Conservation (phyloP, 2,797 vertebrate species). For the Numenius phaeopus region DNA sequence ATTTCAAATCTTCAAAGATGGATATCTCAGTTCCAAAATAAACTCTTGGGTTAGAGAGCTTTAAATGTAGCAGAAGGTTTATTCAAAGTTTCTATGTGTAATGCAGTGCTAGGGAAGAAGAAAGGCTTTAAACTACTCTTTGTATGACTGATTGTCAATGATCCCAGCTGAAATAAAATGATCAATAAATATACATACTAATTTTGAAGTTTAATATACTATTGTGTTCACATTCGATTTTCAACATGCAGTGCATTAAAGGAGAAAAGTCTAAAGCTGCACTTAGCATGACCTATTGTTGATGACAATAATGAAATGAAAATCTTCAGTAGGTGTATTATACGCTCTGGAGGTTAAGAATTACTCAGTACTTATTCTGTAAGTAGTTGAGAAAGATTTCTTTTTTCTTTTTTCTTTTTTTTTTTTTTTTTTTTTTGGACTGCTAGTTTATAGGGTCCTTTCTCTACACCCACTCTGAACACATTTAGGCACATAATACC, state of each 20-base stretch:
- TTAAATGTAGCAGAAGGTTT: not conserved
- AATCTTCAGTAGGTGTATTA: slow-evolving; percentile 5
- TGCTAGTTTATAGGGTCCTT: not conserved
- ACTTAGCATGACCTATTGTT: not conserved
- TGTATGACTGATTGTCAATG: not conserved
- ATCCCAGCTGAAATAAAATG: not conserved
- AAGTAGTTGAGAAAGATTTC: not conserved
- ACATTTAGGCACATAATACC: not conserved
- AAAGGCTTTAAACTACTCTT: not conserved
- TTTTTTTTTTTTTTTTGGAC: not conserved
- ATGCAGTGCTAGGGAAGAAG: not conserved
- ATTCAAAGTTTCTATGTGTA: not conserved
- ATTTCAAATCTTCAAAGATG: not conserved
- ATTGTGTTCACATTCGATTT: not conserved
- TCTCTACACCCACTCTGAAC: not conserved
- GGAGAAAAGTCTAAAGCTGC: not conserved
- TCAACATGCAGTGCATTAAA: not conserved
- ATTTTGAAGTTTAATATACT: slow-evolving; percentile 27
- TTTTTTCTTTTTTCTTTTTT: rapidly evolving
- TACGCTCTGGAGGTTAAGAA: not conserved
- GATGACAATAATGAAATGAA: slow-evolving; percentile 4
- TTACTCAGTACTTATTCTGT: not conserved
- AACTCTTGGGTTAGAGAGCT: not conserved
- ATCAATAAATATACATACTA: not conserved
- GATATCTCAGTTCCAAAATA: not conserved